These are phyloP conservation scores for Zaprionus lineosus DNA, from an alignment of 2,888 invertebrate genomes.

Conservation along the genomic window DNA sequence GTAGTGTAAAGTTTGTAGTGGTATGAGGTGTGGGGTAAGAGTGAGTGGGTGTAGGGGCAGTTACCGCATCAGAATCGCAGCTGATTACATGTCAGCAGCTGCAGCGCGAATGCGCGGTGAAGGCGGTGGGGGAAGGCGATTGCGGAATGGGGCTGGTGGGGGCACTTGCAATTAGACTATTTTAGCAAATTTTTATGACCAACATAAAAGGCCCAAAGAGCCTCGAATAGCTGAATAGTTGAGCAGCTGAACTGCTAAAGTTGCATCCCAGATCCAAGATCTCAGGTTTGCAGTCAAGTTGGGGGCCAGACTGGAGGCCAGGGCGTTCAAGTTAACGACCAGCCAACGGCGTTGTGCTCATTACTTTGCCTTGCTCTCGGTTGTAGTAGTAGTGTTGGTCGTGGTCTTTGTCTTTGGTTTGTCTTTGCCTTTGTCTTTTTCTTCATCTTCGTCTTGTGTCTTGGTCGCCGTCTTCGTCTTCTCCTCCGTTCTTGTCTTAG, in stretches of 20 bases:
- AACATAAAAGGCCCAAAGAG: constrained; percentile 50
- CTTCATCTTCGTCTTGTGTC: neutral
- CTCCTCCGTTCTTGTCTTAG: too few relatives aligned
- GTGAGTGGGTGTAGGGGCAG: neutral
- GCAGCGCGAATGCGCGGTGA: too few relatives aligned
- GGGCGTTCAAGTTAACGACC: constrained; percentile 54
- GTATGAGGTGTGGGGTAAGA: too few relatives aligned
- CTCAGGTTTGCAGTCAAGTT: constrained; percentile 33
- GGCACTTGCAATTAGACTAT: constrained; percentile 43
- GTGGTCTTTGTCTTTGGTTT: neutral
- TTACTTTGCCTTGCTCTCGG: constrained; percentile 15
- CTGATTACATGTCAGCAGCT: constrained; percentile 58
- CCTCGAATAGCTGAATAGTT: too few relatives aligned
- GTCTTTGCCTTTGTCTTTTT: neutral
- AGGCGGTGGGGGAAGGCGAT: too few relatives aligned
- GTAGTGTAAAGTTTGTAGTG: too few relatives aligned
- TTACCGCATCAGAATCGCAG: constrained; percentile 21
- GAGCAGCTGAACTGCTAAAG: constrained; percentile 27
- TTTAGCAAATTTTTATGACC: constrained; percentile 57
- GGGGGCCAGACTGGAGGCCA: too few relatives aligned
- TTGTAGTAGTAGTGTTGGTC: too few relatives aligned
- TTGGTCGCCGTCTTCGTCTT: neutral
- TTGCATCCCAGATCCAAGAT: constrained; percentile 14
- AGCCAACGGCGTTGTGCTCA: constrained; percentile 40
- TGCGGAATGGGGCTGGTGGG: too few relatives aligned